Conservation (phyloP, 2,113 vertebrate species). For the Melierax canorus region DNA sequence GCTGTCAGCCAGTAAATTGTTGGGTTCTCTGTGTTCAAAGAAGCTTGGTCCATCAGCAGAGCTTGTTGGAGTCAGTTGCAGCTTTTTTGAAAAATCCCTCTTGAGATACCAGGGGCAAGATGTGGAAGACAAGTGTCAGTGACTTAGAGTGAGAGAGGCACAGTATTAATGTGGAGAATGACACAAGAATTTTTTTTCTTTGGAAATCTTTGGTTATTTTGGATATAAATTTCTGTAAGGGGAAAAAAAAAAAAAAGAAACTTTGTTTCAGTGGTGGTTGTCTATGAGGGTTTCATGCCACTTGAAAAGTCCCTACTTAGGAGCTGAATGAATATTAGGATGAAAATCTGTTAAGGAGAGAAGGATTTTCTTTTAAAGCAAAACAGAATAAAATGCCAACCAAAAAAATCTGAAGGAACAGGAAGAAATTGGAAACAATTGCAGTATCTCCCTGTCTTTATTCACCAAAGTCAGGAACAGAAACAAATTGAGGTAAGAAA, state of each 20-base stretch:
- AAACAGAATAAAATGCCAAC: neutral
- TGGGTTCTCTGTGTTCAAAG: neutral
- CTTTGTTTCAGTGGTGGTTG: neutral
- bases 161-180: neutral
- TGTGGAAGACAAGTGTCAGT: neutral
- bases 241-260: too few species aligned
- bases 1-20: neutral
- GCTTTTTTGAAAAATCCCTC: neutral
- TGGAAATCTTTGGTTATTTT: neutral
- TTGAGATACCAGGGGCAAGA: neutral
- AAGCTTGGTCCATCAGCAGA: neutral
- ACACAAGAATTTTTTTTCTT: neutral
- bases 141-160: neutral
- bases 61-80: accelerated
- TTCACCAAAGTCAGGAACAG: neutral
- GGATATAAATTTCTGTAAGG: neutral
- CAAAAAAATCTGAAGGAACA: neutral
- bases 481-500: constrained; percentile 27
- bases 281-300: neutral
- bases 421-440: constrained; percentile 10
- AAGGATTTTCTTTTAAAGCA: neutral
- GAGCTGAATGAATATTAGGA: neutral
- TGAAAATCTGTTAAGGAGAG: neutral
- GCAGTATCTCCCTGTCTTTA: constrained; percentile 1
- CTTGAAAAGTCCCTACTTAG: neutral